Evolutionary conservation across 64 coral and sea anemone species (phyloP), one percentile per base, ranked within the genome.

Genomic region (Montipora sp.): DNA sequence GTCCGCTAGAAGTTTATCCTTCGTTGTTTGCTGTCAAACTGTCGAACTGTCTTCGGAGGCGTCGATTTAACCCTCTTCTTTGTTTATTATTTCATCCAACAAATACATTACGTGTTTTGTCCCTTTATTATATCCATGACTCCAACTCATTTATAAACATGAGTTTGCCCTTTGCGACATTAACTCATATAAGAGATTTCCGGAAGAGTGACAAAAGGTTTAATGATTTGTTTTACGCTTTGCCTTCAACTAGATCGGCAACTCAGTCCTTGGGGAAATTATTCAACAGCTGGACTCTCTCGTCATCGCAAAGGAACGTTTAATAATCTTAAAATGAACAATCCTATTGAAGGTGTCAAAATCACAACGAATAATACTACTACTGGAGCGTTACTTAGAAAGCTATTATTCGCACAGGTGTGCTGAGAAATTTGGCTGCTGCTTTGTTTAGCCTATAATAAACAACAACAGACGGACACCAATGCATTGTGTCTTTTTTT

Each of bases 91-190:
- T 85, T 85, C 49, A 18, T 22, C 16, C 65, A 50, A 51, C 65
- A 63, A 72, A 72, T 43, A 85, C 68, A 85, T 85, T 85, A 85
- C 63, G 59, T 63, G 5, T 65, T 72, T 85, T 85, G 61, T 57
- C 7, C 51, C 22, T 50, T 85, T 3, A 16, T 46, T 45, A 43
- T 60, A n/a, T 46, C 55, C 47, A 71, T 85, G 45, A 71, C 12
- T 71, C 36, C 82, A 85, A 71, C 19, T 85, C 16, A 85, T 85
- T n/a, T 71, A 72, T 85, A 85, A 70, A 85, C 82, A 85, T 85
- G 82, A 85, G 43, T 21, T 16, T 16, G 45, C 46, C 59, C 8
- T 48, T 8, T 47, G 65, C 44, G 82, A 85, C 61, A 15, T 12
- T 71, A 15, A 5, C 19, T 66, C 47, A 16, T 12, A 84, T 65